Evolutionary conservation across 2,888 invertebrate species (phyloP), one percentile per base, ranked within the genome.

Genomic region (Torymus aiolomorphi): DNA sequence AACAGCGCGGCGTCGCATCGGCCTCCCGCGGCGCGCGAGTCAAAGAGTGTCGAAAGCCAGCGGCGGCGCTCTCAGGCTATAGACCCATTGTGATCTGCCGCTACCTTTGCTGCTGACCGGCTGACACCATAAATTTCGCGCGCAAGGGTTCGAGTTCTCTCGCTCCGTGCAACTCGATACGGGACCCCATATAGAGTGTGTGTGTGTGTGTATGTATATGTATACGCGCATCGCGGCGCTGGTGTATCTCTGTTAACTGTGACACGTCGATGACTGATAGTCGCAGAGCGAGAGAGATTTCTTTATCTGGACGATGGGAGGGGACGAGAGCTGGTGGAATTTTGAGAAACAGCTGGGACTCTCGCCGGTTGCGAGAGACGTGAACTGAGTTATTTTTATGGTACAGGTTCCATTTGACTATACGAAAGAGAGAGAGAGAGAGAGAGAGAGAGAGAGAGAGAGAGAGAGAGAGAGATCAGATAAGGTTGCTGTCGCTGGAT

Each of bases 11-110:
- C 57, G n/a, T 24, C 20, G 16, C 20, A 24, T 18, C 10, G 20
- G 83, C 81, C 84, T 79, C 83, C 82, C 82, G 72, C 71, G 83
- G 81, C 70, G 31, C 82, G 82, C 84, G 42, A 42, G 42, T 42
- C 42, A 42, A 42, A 42, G 42, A 83, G 84, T 84, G 86, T 84
- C 84, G 67, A 62, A 61, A 69, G 67, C 20, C 61, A 42, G 42
- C 42, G 42, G 20, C 42, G 42, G 8, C 42, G 4, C 42, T 42
- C 42, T 42, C 42, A 42, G 42, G 42, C 42, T 42, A 42, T 14
- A 2, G 20, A 18, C 51, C 70, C 57, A 66, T 72, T 65, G 62
- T 62, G 20, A 42, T 42, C 42, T 42, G 42, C 42, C 8, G 42
- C 42, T 31, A 5, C 24, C 3, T 2, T 5, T 8, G 42, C 42